A percentile compares a stretch with the other conserved stretches of the same genome.
These are phyloP conservation scores for Panorpa germanica DNA, from an alignment of 2,888 invertebrate genomes.

Conservation along the genomic window DNA sequence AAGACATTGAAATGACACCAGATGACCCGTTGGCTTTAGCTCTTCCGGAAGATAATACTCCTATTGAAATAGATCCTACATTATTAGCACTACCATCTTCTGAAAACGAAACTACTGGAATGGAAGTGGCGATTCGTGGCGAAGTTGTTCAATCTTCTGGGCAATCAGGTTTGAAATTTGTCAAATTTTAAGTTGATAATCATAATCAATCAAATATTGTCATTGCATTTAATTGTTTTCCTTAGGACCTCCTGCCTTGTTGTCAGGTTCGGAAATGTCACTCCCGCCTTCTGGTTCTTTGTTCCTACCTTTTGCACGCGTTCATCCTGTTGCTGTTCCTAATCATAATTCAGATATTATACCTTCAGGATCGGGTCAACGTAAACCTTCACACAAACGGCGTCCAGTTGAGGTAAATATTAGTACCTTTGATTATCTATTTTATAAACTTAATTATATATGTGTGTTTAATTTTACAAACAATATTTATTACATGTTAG, in stretches of 20 bases:
- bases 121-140: slow-evolving; percentile 24
- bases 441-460: no score
- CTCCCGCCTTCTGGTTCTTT: no score
- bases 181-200: no score
- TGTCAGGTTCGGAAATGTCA: no score
- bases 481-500: no score
- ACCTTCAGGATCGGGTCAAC: slow-evolving; percentile 23
- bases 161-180: no score
- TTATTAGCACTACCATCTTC: slow-evolving; percentile 20
- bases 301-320: slow-evolving; percentile 24
- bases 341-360: slow-evolving; percentile 25
- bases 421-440: no score
- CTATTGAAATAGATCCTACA: slow-evolving; percentile 7
- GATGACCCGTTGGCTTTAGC: slow-evolving; percentile 15
- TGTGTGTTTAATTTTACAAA: no score
- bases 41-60: slow-evolving; percentile 14
- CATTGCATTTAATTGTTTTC: no score
- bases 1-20: slow-evolving; percentile 16
- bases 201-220: no score
- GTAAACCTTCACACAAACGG: no score
- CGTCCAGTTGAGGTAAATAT: slow-evolving; percentile 17
- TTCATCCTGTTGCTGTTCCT: slow-evolving; percentile 24
- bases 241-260: no score
- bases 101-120: slow-evolving; percentile 20
- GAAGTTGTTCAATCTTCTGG: slow-evolving; percentile 18